These are phyloP conservation scores for Platysteira castanea DNA, from an alignment of 2,113 vertebrate species.

Conservation along the genomic window DNA sequence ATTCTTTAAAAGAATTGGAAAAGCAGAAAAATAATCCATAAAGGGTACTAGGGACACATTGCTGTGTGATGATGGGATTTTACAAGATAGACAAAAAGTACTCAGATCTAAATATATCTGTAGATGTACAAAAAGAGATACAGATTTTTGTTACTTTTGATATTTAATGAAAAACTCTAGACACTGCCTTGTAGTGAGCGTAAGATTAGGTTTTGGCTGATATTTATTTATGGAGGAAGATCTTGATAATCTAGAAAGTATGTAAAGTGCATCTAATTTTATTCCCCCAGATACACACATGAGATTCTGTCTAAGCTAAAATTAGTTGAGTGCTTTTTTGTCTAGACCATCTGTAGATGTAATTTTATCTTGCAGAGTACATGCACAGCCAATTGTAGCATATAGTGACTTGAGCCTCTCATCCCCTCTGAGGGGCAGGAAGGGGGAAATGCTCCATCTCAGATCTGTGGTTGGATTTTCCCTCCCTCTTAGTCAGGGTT, in stretches of 20 bases:
- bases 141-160: background rate
- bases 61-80: conserved; percentile 12
- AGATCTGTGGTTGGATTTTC: background rate
- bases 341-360: conserved; percentile 44
- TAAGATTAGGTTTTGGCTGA: background rate
- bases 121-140: background rate
- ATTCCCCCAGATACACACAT: background rate
- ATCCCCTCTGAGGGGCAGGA: background rate
- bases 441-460: background rate
- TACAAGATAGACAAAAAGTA: background rate
- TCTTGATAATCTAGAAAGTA: background rate
- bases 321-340: background rate
- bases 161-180: background rate
- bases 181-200: background rate
- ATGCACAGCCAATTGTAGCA: background rate
- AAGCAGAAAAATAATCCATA: conserved; percentile 22
- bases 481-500: background rate
- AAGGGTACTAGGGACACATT: background rate
- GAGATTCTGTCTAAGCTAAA: conserved; percentile 23
- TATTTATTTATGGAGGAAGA: background rate
- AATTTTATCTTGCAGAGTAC: background rate
- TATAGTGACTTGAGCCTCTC: background rate
- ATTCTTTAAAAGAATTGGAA: conserved; percentile 52
- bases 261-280: conserved; percentile 43
- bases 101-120: background rate